phyloP scores from a whole-genome alignment of 2,113 vertebrate genomes.

The Bostrychus sinensis region DNA sequence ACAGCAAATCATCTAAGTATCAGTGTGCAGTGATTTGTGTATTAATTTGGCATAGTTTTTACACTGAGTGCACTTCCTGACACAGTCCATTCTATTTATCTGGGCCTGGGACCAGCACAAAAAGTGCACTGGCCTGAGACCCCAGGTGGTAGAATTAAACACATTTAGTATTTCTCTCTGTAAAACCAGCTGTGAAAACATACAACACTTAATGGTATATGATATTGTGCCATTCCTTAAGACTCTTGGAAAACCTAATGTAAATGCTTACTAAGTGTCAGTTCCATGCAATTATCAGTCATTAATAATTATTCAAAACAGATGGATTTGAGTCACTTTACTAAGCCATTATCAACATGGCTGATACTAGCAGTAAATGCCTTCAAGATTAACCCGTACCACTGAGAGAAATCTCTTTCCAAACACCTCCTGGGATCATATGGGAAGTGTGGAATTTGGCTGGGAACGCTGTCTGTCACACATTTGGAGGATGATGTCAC shows the following conservation, averaged over 20 bases:
- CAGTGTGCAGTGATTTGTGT: no score
- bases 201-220: not conserved
- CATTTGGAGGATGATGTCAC: conserved; percentile 58
- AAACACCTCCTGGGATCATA: conserved; percentile 45
- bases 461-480: conserved; percentile 48
- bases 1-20: no score
- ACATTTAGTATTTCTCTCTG: conserved; percentile 15
- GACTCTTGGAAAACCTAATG: not conserved
- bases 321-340: not conserved
- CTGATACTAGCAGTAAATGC: not conserved
- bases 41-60: no score
- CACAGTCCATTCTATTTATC: no score
- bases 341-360: conserved; percentile 1
- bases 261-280: not conserved
- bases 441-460: conserved; percentile 55
- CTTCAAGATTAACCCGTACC: conserved; percentile 2
- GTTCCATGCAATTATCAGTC: conserved; percentile 27
- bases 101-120: no score
- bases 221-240: not conserved
- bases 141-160: conserved; percentile 11
- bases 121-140: no score
- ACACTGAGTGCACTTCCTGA: no score
- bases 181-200: conserved; percentile 42
- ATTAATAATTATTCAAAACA: conserved; percentile 18
- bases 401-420: conserved; percentile 7